A percentile compares a stretch with the other conserved stretches of the same genome.
Evolutionary conservation across 2,797 vertebrate genomes (phyloP).

Genomic region (Microcaecilia unicolor): DNA sequence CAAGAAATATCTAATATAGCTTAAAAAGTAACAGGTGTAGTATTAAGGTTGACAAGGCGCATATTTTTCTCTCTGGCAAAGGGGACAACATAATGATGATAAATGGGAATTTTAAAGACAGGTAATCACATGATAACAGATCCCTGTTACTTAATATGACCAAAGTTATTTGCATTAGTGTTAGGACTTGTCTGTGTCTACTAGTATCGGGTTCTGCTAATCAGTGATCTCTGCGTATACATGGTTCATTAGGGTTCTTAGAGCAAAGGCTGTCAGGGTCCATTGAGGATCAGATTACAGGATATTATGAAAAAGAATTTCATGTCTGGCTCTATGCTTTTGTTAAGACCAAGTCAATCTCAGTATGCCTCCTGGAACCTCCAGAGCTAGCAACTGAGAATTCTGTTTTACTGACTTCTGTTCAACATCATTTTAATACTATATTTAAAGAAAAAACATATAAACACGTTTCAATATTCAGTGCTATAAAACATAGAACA

Average conservation of each 20-base stretch:
- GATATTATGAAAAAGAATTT: conserved; percentile 45
- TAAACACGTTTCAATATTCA: conserved; percentile 29
- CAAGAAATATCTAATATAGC: conserved; percentile 1
- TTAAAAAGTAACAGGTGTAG: conserved; percentile 27
- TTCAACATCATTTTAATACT: conserved; percentile 33
- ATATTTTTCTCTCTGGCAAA: conserved; percentile 24
- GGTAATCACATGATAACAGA: conserved; percentile 59
- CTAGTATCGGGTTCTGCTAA: conserved; percentile 28
- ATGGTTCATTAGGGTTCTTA: conserved; percentile 26
- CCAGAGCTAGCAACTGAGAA: conserved; percentile 5
- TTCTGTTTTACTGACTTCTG: conserved; percentile 35
- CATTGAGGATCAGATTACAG: conserved; percentile 37
- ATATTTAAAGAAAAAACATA: conserved; percentile 31
- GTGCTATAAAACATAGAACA: conserved; percentile 35
- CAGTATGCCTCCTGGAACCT: conserved; percentile 13
- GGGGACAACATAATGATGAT: conserved; percentile 45
- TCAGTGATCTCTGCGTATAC: conserved; percentile 33
- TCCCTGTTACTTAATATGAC: conserved; percentile 40
- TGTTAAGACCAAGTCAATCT: conserved; percentile 24
- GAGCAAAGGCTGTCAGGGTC: conserved; percentile 45
- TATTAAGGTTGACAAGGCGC: conserved; percentile 14
- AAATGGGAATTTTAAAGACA: conserved; percentile 59
- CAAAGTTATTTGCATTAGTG: conserved; percentile 31
- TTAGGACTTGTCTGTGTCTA: conserved; percentile 40
- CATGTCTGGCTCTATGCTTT: conserved; percentile 28